These are phyloP conservation scores for Pyrrhosoma nymphula DNA, from an alignment of 2,888 invertebrate genomes.

Conservation along the genomic window DNA sequence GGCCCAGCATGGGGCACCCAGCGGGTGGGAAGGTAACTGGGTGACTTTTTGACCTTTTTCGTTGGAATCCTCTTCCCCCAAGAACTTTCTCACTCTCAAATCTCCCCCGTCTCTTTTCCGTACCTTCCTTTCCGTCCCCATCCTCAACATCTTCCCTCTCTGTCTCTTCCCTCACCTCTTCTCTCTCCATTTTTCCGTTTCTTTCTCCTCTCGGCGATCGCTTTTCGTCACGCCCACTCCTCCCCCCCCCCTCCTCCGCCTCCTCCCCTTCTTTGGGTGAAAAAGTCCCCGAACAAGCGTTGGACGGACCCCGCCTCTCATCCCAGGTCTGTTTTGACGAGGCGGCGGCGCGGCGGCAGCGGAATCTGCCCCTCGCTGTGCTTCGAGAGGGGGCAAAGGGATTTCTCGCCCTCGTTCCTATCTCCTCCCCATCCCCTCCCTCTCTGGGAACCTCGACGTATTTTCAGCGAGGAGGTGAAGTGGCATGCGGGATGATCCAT, in stretches of 20 bases:
- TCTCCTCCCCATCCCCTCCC: not conserved
- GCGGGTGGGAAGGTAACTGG: constrained; percentile 65
- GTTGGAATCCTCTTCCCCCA: constrained; percentile 14
- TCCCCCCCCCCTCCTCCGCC: not conserved
- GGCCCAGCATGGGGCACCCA: constrained; percentile 51
- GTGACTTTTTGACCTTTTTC: constrained; percentile 67
- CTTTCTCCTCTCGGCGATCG: not conserved
- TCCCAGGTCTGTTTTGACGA: constrained; percentile 19
- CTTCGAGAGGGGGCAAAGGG: not conserved
- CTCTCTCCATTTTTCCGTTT: not conserved
- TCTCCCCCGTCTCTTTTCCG: not conserved
- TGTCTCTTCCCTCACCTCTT: not conserved
- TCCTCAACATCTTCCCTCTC: not conserved
- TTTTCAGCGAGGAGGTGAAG: not conserved
- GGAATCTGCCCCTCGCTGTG: not conserved
- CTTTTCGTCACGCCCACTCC: constrained; percentile 55
- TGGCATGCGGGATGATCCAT: not conserved
- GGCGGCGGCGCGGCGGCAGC: not conserved
- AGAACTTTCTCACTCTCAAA: not conserved
- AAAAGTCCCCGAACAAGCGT: not conserved
- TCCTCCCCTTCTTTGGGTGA: not conserved
- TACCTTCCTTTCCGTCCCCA: not conserved
- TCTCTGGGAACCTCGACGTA: not conserved
- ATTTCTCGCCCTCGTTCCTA: constrained; percentile 6
- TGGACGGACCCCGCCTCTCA: not conserved